Evolutionary conservation across 2,113 vertebrate genomes (phyloP), one percentile per base, ranked within the genome.

Genomic region (Psettodes erumei): DNA sequence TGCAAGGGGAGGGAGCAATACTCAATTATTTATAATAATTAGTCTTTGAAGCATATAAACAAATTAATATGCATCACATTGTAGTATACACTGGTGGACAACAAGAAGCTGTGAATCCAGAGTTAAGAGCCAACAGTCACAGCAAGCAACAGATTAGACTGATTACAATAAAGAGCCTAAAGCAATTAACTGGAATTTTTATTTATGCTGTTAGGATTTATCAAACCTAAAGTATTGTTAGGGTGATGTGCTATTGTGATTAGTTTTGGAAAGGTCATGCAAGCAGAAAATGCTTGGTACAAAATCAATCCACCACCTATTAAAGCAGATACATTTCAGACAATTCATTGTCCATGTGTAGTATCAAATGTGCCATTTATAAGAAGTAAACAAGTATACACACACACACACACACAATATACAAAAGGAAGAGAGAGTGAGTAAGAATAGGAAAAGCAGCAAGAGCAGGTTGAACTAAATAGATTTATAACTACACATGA

Each of bases 101-200:
- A n/a, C 2, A 23, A 37, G 18, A 37, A 43, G 30, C 30, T 62
- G 58, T 35, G 19, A 47, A 30, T 62, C 19, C 13, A 66, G 6
- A 47, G 11, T 11, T 18, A 23, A 47, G 11, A 35, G n/a, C 27
- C 35, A 65, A 47, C 18, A 45, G 8, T 23, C 15, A 37, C 19
- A 54, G 9, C 38, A 13, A 55, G 18, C 8, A 48, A 37, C 6
- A 12, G 38, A 35, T 37, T n/a, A n/a, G n/a, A n/a, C 25, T 6
- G 15, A n/a, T 50, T 15, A 40, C 28, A 12, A 19, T 1, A 48
- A 1, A 37, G 4, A 47, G 28, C 18, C 53, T 32, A 9, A 45
- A 55, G 37, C 28, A 18, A 45, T 69, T 33, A n/a, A n/a, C n/a
- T n/a, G n/a, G n/a, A n/a, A n/a, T n/a, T 45, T 62, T 54, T 35